A percentile compares a stretch with the other conserved stretches of the same genome.
Conservation (phyloP, 2,797 vertebrate species). For the Buphagus erythrorhynchus region DNA sequence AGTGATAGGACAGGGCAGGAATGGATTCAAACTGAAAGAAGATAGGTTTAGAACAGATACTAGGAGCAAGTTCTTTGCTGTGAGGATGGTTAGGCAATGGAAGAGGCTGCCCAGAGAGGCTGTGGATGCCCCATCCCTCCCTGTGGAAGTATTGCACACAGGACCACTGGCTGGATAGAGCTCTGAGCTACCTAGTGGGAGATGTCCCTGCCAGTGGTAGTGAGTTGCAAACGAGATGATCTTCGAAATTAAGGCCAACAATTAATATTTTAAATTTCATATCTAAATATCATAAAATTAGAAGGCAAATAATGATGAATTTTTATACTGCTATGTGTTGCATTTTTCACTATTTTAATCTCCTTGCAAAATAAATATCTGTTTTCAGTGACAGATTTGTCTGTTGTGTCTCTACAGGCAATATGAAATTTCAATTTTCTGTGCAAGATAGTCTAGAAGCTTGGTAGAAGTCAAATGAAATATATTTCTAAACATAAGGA, state of each 20-base stretch:
- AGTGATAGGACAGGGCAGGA: background rate
- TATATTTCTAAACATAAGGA: background rate
- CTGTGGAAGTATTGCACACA: background rate
- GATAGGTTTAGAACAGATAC: background rate
- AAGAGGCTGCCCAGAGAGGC: background rate
- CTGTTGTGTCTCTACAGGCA: background rate
- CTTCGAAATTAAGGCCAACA: background rate
- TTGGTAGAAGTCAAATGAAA: background rate
- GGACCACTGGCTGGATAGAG: background rate
- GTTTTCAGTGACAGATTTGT: background rate
- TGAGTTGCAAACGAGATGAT: rapidly evolving
- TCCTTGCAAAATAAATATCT: background rate
- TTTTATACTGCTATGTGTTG: background rate
- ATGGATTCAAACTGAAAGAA: background rate
- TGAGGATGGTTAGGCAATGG: too few species aligned
- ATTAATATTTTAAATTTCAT: background rate
- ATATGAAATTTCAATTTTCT: slow-evolving; percentile 19
- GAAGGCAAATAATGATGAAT: background rate
- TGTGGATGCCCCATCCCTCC: background rate
- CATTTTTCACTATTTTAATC: background rate
- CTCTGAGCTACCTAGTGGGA: background rate
- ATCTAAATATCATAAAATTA: background rate
- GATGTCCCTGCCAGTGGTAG: background rate
- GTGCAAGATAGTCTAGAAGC: slow-evolving; percentile 5
- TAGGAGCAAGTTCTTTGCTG: background rate